These are phyloP conservation scores for Glandiceps talaboti DNA, from an alignment of 53 echinoderm and acorn worm species.

Conservation along the genomic window DNA sequence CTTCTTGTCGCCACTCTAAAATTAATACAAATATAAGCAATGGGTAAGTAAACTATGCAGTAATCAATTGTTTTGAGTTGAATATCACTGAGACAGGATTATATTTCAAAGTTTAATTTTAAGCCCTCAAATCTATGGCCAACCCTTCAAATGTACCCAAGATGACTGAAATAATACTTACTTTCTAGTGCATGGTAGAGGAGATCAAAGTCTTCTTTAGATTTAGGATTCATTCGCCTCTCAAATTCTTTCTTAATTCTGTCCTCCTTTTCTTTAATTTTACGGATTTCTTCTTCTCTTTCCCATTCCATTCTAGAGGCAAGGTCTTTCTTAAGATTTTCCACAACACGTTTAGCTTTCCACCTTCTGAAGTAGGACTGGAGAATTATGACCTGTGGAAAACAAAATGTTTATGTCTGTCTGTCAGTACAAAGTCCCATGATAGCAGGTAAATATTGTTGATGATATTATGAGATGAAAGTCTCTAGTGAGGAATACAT, in stretches of 20 bases:
- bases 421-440: no score
- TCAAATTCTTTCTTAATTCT: slow-evolving; percentile 92
- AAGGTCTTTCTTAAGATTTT: slow-evolving; percentile 55
- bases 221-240: slow-evolving; percentile 89
- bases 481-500: no score
- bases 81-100: no score
- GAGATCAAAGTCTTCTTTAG: slow-evolving; percentile 95
- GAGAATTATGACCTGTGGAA: slow-evolving; percentile 68
- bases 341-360: slow-evolving; percentile 77
- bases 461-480: no score
- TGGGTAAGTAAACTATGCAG: no score
- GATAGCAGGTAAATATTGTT: no score
- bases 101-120: no score
- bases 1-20: slow-evolving; percentile 91
- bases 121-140: no score
- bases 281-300: slow-evolving; percentile 81
- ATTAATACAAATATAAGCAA: no score
- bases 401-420: no score
- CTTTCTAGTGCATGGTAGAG: slow-evolving; percentile 97
- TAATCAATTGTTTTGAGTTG: no score
- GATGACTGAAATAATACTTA: slow-evolving; percentile 44
- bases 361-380: slow-evolving; percentile 96
- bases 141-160: no score
- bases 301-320: slow-evolving; percentile 74
- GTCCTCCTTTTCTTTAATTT: slow-evolving; percentile 93